phyloP scores from a whole-genome alignment of 2,797 vertebrate genomes.

The Amblyopsis hoosieri region DNA sequence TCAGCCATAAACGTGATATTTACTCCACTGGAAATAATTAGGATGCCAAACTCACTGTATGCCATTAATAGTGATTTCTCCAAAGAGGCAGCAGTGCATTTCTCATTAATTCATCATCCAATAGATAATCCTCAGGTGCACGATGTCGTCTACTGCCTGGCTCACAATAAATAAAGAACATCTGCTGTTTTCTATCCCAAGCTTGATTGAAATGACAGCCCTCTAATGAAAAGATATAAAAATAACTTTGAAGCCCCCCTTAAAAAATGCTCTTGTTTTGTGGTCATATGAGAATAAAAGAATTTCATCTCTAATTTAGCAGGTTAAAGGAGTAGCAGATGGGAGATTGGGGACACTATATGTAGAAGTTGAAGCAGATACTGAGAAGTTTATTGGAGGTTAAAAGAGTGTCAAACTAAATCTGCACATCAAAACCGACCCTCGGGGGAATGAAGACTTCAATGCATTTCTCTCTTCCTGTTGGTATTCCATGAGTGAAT shows the following conservation, averaged over 20 bases:
- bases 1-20: slow-evolving; percentile 53
- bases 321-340: background rate
- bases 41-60: slow-evolving; percentile 51
- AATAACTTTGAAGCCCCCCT: slow-evolving; percentile 1
- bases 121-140: slow-evolving; percentile 67
- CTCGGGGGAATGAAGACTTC: slow-evolving; percentile 9
- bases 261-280: background rate
- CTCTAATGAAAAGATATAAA: slow-evolving; percentile 42
- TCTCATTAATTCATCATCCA: slow-evolving; percentile 66
- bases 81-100: slow-evolving; percentile 46
- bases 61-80: slow-evolving; percentile 61
- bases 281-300: background rate
- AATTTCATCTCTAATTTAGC: background rate
- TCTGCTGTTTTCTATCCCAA: slow-evolving; percentile 58
- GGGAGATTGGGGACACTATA: slow-evolving; percentile 2
- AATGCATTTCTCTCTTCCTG: slow-evolving; percentile 7
- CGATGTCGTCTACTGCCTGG: slow-evolving; percentile 28
- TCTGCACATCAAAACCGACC: slow-evolving; percentile 17
- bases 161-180: slow-evolving; percentile 58
- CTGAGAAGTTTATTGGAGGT: slow-evolving; percentile 20
- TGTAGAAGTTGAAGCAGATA: slow-evolving; percentile 12
- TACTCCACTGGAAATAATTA: slow-evolving; percentile 64
- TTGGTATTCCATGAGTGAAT: slow-evolving; percentile 12
- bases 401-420: slow-evolving; percentile 25
- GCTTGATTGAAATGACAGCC: slow-evolving; percentile 53